A percentile compares a stretch with the other conserved stretches of the same genome.
Evolutionary conservation across 1,140 invertebrate genomes (phyloP).

Genomic region (Lysiphlebus fabarum): DNA sequence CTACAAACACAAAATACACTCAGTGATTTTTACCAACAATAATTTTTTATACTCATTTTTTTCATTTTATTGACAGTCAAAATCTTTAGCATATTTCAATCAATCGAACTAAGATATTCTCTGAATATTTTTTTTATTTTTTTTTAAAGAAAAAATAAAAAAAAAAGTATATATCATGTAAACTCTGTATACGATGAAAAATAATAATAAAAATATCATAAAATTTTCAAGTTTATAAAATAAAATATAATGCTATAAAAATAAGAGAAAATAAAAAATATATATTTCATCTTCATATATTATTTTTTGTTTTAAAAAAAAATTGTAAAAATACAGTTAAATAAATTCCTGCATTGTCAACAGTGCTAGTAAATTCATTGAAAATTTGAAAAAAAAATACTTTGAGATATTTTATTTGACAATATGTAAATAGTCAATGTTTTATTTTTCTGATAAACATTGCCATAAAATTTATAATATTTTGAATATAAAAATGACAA

Average conservation of each 20-base stretch:
- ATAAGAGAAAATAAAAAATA: too few species aligned
- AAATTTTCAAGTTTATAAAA: too few species aligned
- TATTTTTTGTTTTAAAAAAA: too few species aligned
- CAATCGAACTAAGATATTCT: background rate
- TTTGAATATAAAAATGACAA: background rate
- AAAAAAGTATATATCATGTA: too few species aligned
- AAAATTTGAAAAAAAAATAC: conserved; percentile 24
- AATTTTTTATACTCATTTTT: background rate
- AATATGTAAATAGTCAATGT: background rate
- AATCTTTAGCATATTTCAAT: background rate
- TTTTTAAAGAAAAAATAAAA: too few species aligned
- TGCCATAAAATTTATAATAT: background rate
- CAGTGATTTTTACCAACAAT: conserved; percentile 9
- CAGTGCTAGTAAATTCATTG: conserved; percentile 2
- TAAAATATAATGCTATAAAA: too few species aligned
- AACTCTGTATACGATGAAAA: too few species aligned
- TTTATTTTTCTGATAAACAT: too few species aligned
- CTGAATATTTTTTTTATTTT: too few species aligned
- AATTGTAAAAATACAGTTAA: too few species aligned
- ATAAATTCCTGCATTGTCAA: background rate
- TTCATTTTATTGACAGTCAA: too few species aligned
- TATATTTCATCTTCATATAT: background rate
- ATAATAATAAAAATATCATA: too few species aligned
- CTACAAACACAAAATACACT: conserved; percentile 17
- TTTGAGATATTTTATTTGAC: conserved; percentile 14